Conservation (phyloP, 2,113 vertebrate genomes). For the Acanthisitta chloris region DNA sequence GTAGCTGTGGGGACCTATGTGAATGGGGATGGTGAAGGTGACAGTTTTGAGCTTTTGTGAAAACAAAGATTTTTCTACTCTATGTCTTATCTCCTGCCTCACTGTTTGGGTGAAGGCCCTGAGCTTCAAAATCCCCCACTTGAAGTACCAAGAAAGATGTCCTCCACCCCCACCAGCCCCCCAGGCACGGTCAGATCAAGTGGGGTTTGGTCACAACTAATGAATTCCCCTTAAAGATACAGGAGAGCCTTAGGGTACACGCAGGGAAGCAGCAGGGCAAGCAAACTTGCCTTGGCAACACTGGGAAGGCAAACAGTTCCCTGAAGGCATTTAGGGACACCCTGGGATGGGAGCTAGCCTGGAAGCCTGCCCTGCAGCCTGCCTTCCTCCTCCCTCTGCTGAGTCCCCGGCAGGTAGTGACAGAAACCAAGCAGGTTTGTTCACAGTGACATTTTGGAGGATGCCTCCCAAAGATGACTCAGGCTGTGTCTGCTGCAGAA, state of each 20-base stretch:
- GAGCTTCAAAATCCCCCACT: background rate
- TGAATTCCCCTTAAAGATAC: background rate
- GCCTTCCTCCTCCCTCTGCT: background rate
- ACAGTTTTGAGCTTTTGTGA: background rate
- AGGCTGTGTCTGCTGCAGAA: constrained; percentile 37
- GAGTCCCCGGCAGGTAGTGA: constrained; percentile 13
- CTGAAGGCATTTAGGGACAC: background rate
- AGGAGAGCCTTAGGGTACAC: background rate
- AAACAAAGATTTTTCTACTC: background rate
- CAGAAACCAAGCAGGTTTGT: constrained; percentile 27
- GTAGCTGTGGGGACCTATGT: background rate
- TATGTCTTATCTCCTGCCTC: background rate
- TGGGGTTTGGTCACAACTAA: background rate
- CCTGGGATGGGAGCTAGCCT: background rate
- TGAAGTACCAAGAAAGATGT: background rate
- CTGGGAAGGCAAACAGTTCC: background rate
- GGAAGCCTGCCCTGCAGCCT: background rate
- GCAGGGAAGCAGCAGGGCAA: background rate
- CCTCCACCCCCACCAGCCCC: background rate
- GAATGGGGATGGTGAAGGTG: background rate
- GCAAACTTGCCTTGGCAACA: background rate
- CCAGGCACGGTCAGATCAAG: background rate
- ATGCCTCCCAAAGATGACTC: constrained; percentile 50
- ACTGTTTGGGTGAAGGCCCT: background rate
- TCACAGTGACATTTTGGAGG: constrained; percentile 37